Conservation (phyloP, 2,113 vertebrate species). For the Tonatia bakeri region DNA sequence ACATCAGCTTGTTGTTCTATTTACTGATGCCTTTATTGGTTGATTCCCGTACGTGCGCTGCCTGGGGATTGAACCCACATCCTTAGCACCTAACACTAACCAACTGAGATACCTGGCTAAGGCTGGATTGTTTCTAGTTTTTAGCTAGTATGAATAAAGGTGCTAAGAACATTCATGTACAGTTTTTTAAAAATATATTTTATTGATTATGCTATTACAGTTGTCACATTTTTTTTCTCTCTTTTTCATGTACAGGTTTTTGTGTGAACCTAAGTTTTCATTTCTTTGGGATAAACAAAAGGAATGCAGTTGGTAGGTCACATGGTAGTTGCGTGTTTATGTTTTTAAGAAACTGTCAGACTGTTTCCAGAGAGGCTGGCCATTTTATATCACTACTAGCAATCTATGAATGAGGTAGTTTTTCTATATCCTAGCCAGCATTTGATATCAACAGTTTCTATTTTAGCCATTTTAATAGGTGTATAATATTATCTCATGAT, state of each 20-base stretch:
- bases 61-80: background rate
- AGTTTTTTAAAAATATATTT: background rate
- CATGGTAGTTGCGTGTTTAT: background rate
- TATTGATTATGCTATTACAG: too few relatives aligned
- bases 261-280: background rate
- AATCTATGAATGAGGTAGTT: background rate
- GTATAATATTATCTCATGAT: background rate
- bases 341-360: background rate
- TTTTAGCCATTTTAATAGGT: background rate
- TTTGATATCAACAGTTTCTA: background rate
- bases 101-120: background rate
- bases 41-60: background rate
- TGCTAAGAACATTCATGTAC: background rate
- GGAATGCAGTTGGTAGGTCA: background rate
- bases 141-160: background rate
- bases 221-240: too few relatives aligned
- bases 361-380: background rate
- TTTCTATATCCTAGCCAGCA: background rate
- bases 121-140: background rate
- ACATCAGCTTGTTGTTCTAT: background rate
- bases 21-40: background rate
- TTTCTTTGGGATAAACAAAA: background rate
- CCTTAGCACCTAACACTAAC: background rate
- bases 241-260: background rate
- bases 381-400: background rate